Conservation (phyloP, 2,113 vertebrate genomes). For the Takifugu bimaculatus region DNA sequence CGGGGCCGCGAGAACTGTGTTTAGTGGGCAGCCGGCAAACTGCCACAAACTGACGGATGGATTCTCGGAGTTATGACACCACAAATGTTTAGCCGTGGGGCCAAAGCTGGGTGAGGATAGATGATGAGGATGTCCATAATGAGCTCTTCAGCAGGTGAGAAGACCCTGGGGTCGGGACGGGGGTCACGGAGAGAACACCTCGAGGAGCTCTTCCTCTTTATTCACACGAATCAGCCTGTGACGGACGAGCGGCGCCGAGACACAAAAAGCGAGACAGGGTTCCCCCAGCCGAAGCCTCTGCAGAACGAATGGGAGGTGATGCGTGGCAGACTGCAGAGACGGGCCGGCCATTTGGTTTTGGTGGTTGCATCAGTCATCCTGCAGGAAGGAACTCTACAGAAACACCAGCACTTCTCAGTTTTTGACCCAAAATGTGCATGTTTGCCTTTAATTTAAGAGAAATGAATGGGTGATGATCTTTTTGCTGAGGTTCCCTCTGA, state of each 20-base stretch:
- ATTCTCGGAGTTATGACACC: slow-evolving; percentile 41
- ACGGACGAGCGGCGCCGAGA: not conserved
- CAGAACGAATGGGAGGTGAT: slow-evolving; percentile 27
- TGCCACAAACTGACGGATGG: slow-evolving; percentile 54
- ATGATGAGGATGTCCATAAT: slow-evolving; percentile 11
- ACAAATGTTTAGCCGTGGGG: slow-evolving; percentile 7
- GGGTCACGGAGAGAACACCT: slow-evolving; percentile 1
- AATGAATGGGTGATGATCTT: not conserved
- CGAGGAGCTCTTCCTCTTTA: slow-evolving; percentile 1
- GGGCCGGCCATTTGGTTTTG: slow-evolving; percentile 2
- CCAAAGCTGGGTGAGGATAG: no score
- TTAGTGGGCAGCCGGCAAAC: slow-evolving; percentile 61
- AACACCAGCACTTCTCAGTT: no score
- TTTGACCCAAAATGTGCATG: no score
- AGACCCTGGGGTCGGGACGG: slow-evolving; percentile 5
- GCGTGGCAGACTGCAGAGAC: slow-evolving; percentile 9
- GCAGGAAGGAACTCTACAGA: not conserved
- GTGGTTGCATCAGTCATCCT: slow-evolving; percentile 19
- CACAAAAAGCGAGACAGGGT: slow-evolving; percentile 7
- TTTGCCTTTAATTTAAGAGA: not conserved
- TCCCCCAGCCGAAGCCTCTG: slow-evolving; percentile 16
- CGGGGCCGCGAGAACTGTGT: slow-evolving; percentile 43
- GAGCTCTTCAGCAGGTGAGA: slow-evolving; percentile 4
- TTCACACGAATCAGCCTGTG: slow-evolving; percentile 7
- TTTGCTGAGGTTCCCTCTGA: not conserved